Conservation (phyloP, 2,113 vertebrate genomes). For the Clarias magur region DNA sequence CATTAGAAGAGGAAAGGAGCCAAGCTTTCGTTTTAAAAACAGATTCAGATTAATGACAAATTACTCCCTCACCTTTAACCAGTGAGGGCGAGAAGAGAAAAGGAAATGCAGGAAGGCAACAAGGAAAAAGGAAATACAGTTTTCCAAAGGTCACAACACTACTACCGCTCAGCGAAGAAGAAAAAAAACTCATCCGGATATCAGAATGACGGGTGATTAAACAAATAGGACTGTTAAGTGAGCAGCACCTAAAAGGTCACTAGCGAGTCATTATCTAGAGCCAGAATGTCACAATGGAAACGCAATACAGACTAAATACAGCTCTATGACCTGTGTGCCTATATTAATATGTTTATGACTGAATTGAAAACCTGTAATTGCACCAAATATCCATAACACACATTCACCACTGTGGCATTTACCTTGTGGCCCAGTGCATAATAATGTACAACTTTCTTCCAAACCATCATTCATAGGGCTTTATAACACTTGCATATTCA, state of each 20-base stretch:
- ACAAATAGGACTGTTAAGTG: conserved; percentile 43
- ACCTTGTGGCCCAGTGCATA: not conserved
- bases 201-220: conserved; percentile 41
- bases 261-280: not conserved
- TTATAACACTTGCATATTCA: not conserved
- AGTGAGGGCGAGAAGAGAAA: conserved; percentile 17
- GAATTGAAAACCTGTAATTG: not conserved
- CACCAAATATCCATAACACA: not conserved
- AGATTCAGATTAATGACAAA: conserved; percentile 37
- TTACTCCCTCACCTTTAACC: conserved; percentile 39
- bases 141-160: conserved; percentile 59
- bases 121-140: conserved; percentile 54
- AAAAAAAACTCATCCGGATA: not conserved
- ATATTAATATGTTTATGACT: not conserved
- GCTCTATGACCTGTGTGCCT: not conserved
- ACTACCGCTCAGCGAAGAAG: not conserved
- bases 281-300: not conserved
- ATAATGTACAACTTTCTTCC: not conserved
- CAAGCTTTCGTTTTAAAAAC: conserved; percentile 29
- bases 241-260: conserved; percentile 40
- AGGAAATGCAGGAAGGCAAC: conserved; percentile 10
- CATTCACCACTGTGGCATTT: not conserved
- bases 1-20: conserved; percentile 15
- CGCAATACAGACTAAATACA: not conserved
- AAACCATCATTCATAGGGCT: not conserved